Evolutionary conservation across 2,888 invertebrate genomes (phyloP), one percentile per base, ranked within the genome.

Genomic region (Scaptomyza polygonia): DNA sequence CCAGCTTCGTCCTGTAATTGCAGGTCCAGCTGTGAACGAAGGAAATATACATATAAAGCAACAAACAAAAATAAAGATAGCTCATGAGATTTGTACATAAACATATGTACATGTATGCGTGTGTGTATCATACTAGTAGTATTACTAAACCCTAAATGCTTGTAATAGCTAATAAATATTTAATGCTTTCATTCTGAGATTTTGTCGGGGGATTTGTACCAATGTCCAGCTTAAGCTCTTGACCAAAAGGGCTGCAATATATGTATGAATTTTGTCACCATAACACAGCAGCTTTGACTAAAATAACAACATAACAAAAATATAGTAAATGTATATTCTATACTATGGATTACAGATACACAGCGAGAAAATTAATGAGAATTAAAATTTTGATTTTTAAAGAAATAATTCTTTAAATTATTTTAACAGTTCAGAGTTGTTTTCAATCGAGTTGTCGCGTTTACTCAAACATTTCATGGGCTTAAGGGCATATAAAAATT

Each of bases 1-100:
- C 97, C 98, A 61, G 94, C 93, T 91, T 97, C 96, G 89, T 97
- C 97, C 93, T 98, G 97, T 89, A 99, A 93, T 92, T 97, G 96
- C 89, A 99, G 94, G 93, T 99, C 98, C 93, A 99, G 94, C 96
- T 97, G 93, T 74, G 93, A 93, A 86, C 76, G 78, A 76, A 75
- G 49, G n/a, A n/a, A n/a, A n/a, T n/a, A n/a, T n/a, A n/a, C n/a
- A n/a, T n/a, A n/a, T 27, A 14, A 36, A 48, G 32, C 12, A 34
- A n/a, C 12, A 34, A n/a, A 6, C 7, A 29, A 16, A 16, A 36
- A 36, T 0, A 12, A 21, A 12, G 27, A 9, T 27, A 32, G 48
- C 44, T 55, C 25, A 43, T 57, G 14, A 69, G 43, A 39, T 32
- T 48, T 52, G 43, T 51, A 11, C 39, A 34, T 39, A 34, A 34